Base-by-base conservation (phyloP, 2,113 vertebrate species). In the Theropithecus gelada region DNA sequence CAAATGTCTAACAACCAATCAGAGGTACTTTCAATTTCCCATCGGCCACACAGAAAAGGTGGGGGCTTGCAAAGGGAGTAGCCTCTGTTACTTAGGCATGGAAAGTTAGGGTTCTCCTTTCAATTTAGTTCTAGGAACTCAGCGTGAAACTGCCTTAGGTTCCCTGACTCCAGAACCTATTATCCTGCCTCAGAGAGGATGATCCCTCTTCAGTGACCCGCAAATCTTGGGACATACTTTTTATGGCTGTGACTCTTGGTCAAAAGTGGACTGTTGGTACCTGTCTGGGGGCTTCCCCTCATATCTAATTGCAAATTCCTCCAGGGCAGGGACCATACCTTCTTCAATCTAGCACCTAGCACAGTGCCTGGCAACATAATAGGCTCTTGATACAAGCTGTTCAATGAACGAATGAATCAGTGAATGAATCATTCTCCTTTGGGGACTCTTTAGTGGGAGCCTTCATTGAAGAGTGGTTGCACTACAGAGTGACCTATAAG, bases 381-480 rank as follows among this genome's bases (percentile, higher is more conserved):
- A 75, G 45, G 40, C 61, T 94, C 88, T 92, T 23, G 16, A 80
- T 79, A 57, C 30, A 83, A 87, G 43, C 64, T 83, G 22, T 45
- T 93, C 61, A 64, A 30, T 32, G 59, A 97, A 84, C 80, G 27
- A 79, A 48, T 76, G 45, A 75, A 61, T 75, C 18, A 96, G 80
- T 90, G 38, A 79, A 30, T 55, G 18, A 92, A 88, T 92, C 66
- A 25, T 84, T 93, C 48, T 52, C 52, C 40, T 97, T 95, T 84
- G 68, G 64, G 6, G 70, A 94, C 38, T 88, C 45, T 94, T 89
- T 25, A 96, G 75, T 75, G 35, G 35, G 5, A 82, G 9, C 43
- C 59, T 93, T 93, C 17, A 27, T 27, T 95, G 38, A 35, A 83
- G 17, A 88, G 66, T 90, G 35, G 35, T 66, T 94, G 97, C 13